Base-by-base conservation (phyloP, 2,888 invertebrate species). In the Dasysyrphus tricinctus region DNA sequence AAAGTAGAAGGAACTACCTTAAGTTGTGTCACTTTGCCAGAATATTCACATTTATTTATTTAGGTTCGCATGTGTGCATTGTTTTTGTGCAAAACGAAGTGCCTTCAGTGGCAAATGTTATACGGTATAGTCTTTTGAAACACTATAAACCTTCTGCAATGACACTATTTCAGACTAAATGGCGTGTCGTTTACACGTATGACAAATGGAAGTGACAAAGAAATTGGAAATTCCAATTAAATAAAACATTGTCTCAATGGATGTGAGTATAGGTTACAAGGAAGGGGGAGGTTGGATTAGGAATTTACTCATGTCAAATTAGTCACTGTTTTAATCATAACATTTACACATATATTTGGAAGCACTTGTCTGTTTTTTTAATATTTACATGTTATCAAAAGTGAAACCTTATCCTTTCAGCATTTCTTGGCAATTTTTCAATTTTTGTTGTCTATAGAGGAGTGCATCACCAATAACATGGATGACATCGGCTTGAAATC, bases 41-140 rank as follows among this genome's bases (percentile, higher is more conserved):
- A 85, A 85, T 80, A 80, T 77, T 80, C 80, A 61, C 84, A 85
- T 85, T 85, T 77, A 80, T 85, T 85, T 85, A 80, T 80, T 80
- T 85, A 69, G 61, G 73, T 73, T 85, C 73, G 67, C 80, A 76
- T 85, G 67, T 80, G 80, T 65, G 56, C 51, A 67, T 16, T 37
- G 16, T 37, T 57, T 37, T 2, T 49, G n/a, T 59, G 16, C 9
- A 65, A 61, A 49, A 51, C 57, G 44, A 75, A 80, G 69, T 80
- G 39, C 61, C 76, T n/a, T 74, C 69, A 47, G 42, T 49, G 56
- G n/a, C 44, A 63, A 67, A 49, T 49, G 34, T 12, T 49, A 16
- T 16, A 67, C n/a, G 16, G 74, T 49, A n/a, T 7, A 49, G 42
- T 56, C 44, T 29, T 32, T 44, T 75, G 73, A 47, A 73, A 61